Evolutionary conservation across 2,113 vertebrate species (phyloP), one percentile per base, ranked within the genome.

Genomic region (Rhynchopsitta pachyrhyncha): DNA sequence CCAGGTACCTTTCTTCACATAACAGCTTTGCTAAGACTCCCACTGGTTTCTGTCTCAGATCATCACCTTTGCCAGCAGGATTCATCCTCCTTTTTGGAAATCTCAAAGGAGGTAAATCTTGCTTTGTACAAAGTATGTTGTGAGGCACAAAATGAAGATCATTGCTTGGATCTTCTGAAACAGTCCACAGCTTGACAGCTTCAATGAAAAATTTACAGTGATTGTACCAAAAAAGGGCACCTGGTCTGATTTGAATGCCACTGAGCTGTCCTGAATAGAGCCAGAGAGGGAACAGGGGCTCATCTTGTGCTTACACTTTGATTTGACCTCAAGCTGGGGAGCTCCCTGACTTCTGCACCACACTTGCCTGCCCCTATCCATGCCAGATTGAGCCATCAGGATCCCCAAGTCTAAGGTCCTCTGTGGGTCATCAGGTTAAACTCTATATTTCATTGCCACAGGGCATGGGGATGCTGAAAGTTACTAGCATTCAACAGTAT

Each of bases 241-340:
- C 76, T 76, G 31, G 17, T 31, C 44, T 31, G 41, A 44, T 44
- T 14, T 52, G 55, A 28, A 62, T 47, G 35, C 11, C 20, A 19
- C 25, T 25, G 29, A 80, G 13, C 27, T 63, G 29, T 29, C 35
- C 37, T 62, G 27, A 86, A 57, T 22, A 11, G 15, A 76, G 20
- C 4, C 57, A 73, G 18, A 59, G 49, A 69, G 6, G 17, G 60
- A 75, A 62, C 23, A 52, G 7, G 5, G 20, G 14, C 11, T 84
- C 7, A 1, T 37, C 1, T 0, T 29, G 23, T 57, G 44, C 44
- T 64, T 49, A 37, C 10, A 15, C 4, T 46, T 68, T 3, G 47
- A 70, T 31, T 64, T 74, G 22, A 42, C 47, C 10, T 11, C 64
- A 57, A 20, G 4, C 10, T 6, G 6, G 64, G 44, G 3, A 50